These are phyloP conservation scores for Mesembrinibis cayennensis DNA, from an alignment of 2,113 vertebrate species.

Conservation along the genomic window DNA sequence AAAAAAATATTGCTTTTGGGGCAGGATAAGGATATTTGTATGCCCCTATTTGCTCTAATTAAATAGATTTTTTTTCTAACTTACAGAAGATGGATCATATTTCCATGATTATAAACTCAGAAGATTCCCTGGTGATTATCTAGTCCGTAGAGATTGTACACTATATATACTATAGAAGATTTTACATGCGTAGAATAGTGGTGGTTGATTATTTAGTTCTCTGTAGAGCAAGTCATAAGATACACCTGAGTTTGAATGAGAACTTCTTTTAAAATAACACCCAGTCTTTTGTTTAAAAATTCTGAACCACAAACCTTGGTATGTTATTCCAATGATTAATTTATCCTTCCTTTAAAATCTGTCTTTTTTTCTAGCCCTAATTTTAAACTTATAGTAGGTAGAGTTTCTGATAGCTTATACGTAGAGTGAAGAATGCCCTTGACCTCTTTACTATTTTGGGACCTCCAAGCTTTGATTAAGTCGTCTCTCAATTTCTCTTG, in stretches of 20 bases:
- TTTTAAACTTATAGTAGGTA: not conserved
- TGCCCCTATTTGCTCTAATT: not conserved
- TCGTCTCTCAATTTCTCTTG: not conserved
- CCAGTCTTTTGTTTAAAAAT: not conserved
- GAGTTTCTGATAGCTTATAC: not conserved
- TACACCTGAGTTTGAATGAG: not conserved
- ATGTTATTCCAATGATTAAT: not conserved
- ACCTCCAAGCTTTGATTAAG: not conserved
- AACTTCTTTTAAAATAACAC: not conserved
- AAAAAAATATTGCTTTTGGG: not conserved
- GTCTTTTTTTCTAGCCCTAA: not conserved
- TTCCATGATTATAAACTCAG: not conserved
- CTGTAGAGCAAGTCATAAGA: not conserved
- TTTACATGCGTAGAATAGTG: not conserved
- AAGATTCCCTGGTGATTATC: not conserved
- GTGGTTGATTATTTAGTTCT: not conserved
- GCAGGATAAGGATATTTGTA: not conserved
- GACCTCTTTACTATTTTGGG: not conserved
- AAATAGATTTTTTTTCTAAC: not conserved
- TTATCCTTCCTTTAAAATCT: not conserved
- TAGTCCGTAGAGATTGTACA: not conserved
- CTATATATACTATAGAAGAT: not conserved
- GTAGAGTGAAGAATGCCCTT: not conserved
- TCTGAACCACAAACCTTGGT: not conserved
- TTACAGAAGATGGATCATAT: not conserved